A percentile compares a stretch with the other conserved stretches of the same genome.
Conservation (phyloP, 2,797 vertebrate species). For the Cyclura pinguis region DNA sequence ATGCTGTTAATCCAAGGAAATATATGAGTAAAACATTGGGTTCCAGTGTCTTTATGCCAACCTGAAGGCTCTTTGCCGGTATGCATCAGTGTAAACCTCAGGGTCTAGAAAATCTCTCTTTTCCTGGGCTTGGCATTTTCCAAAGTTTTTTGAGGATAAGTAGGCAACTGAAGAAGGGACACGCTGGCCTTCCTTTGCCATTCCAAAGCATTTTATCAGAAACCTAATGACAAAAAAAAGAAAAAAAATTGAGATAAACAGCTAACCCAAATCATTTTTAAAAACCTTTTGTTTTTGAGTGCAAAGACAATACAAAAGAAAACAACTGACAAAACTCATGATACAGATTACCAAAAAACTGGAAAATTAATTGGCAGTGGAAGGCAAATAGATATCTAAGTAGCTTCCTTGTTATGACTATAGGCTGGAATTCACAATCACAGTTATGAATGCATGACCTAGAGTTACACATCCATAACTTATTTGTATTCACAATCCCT, state of each 20-base stretch:
- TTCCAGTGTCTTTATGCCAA: conserved; percentile 45
- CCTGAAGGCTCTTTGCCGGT: conserved; percentile 77
- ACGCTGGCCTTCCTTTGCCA: conserved; percentile 55
- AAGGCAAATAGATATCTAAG: background rate
- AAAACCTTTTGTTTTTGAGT: background rate
- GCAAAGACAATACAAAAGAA: background rate
- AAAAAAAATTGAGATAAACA: background rate
- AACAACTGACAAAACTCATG: background rate
- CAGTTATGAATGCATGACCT: no score
- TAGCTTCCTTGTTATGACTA: background rate
- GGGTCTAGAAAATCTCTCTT: conserved; percentile 78
- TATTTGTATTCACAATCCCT: no score
- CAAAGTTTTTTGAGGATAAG: conserved; percentile 54
- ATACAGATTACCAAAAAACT: no score
- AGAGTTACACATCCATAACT: no score
- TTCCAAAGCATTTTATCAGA: conserved; percentile 79
- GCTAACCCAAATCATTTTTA: background rate
- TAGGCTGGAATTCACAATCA: background rate
- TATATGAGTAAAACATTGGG: background rate
- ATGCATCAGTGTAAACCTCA: conserved; percentile 76
- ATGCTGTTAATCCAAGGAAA: background rate
- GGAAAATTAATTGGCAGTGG: background rate
- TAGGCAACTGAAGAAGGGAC: conserved; percentile 77
- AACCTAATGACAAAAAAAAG: conserved; percentile 71
- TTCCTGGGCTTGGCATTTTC: conserved; percentile 73